These are phyloP conservation scores for Hydrolagus affinis DNA, from an alignment of 2,113 vertebrate genomes.

Conservation along the genomic window DNA sequence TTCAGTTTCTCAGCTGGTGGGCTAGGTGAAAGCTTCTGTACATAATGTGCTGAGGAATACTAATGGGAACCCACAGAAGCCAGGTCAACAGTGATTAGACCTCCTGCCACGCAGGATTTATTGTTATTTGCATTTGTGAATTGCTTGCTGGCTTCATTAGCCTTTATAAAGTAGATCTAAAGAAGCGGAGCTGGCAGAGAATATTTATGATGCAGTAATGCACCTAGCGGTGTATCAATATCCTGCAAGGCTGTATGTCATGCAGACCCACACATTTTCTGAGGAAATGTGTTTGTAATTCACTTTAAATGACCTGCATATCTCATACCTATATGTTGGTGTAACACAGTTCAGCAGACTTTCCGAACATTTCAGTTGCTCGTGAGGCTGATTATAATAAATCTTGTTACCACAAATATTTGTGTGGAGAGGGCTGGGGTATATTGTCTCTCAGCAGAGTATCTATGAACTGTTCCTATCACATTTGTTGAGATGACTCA, in stretches of 20 bases:
- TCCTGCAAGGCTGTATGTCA: too few relatives aligned
- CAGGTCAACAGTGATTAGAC: background rate
- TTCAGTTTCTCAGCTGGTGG: too few relatives aligned
- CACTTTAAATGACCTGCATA: too few relatives aligned
- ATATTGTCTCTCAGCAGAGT: too few relatives aligned
- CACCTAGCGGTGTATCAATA: background rate
- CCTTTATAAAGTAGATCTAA: slow-evolving; percentile 17
- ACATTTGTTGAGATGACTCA: too few relatives aligned
- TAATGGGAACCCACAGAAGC: background rate
- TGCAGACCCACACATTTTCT: background rate
- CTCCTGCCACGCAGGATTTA: background rate
- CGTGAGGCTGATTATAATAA: background rate
- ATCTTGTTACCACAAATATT: background rate
- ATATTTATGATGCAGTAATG: slow-evolving; percentile 10
- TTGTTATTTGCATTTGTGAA: slow-evolving; percentile 15
- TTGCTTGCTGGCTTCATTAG: background rate
- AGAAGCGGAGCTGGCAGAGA: background rate
- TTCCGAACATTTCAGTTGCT: background rate
- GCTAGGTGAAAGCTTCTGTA: background rate
- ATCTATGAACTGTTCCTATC: too few relatives aligned
- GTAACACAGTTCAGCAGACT: too few relatives aligned
- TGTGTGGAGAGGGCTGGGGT: too few relatives aligned
- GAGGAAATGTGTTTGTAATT: too few relatives aligned
- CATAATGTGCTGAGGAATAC: background rate
- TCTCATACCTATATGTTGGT: background rate